Base-by-base conservation (phyloP, 2,888 invertebrate species). In the Lochmaea crataegi region DNA sequence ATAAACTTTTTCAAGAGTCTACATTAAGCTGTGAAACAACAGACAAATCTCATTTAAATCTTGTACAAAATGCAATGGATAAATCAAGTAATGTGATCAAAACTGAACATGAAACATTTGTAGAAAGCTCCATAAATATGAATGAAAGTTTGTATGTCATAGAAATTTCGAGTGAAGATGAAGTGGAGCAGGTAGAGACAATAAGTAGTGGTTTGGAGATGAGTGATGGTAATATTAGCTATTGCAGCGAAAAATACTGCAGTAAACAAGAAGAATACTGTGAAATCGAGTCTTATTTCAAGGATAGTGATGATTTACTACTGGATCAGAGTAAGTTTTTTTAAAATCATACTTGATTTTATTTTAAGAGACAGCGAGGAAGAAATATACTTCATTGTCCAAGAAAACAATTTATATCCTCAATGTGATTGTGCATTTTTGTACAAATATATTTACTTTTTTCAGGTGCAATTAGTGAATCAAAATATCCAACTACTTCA, bases 121-220 rank as follows among this genome's bases (percentile, higher is more conserved):
- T 63, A 6, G 42, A 42, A 41, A 38, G 42, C 16, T 7, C 58
- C 26, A 63, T 45, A 10, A 69, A 51, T 38, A 51, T 38, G 22
- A 41, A 11, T 10, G 41, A 38, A 53, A 6, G 16, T 18, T 16
- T 18, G 6, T 51, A 63, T 53, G 14, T 69, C 10, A 63, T 63
- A n/a, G 63, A 53, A 12, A 61, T 69, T 22, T 69, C 68, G 5
- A 69, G 68, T 53, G 68, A 69, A 18, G 68, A 69, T 51, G 68
- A 48, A 45, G 16, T 10, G 1, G 18, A 22, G 32, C 58, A 26
- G 58, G 26, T 38, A 16, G 32, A 60, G 14, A 48, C 5, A 22
- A 48, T 16, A 16, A 61, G 42, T 38, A 42, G 10, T 61, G 14
- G 12, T 26, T 16, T n/a, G 3, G 61, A 61, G 4, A 18, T 2